A percentile compares a stretch with the other conserved stretches of the same genome.
Conservation (phyloP, 2,888 invertebrate species). For the Isoperla grammatica region DNA sequence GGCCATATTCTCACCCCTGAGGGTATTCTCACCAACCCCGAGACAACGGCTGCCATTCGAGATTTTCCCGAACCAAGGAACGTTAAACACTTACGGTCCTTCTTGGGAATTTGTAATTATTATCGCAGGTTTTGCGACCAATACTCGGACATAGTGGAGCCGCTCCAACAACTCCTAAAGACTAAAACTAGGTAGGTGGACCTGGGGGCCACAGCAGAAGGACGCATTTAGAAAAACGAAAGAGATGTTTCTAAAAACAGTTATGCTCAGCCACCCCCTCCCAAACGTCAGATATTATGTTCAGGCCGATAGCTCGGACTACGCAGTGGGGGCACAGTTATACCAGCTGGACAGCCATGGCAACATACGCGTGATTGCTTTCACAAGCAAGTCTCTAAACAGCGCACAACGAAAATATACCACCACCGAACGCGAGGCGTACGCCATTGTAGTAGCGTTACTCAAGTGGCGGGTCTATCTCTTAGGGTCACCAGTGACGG, state of each 20-base stretch:
- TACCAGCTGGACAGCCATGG: slow-evolving; percentile 21
- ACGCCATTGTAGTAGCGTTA: slow-evolving; percentile 28
- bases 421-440: slow-evolving; percentile 27
- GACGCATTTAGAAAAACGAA: too few relatives aligned
- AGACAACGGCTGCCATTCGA: neutral
- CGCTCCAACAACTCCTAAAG: neutral
- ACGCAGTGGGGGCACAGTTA: too few relatives aligned
- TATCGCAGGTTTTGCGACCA: too few relatives aligned
- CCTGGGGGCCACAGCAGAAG: too few relatives aligned
- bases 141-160: neutral
- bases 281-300: slow-evolving; percentile 15
- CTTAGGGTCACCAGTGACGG: slow-evolving; percentile 26
- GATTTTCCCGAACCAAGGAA: too few relatives aligned
- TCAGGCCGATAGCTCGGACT: too few relatives aligned
- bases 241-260: slow-evolving; percentile 6
- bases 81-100: too few relatives aligned
- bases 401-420: slow-evolving; percentile 24
- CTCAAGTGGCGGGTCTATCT: slow-evolving; percentile 26
- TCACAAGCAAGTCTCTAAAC: slow-evolving; percentile 27
- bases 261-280: slow-evolving; percentile 18
- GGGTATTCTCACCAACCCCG: neutral
- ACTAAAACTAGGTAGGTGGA: neutral
- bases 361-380: slow-evolving; percentile 20
- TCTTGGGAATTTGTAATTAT: neutral
- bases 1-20: neutral